Percentiles rank a stretch among this genome's conserved stretches.
Conservation (phyloP, 2,888 invertebrate species). For the Microctonus aethiopoides region DNA sequence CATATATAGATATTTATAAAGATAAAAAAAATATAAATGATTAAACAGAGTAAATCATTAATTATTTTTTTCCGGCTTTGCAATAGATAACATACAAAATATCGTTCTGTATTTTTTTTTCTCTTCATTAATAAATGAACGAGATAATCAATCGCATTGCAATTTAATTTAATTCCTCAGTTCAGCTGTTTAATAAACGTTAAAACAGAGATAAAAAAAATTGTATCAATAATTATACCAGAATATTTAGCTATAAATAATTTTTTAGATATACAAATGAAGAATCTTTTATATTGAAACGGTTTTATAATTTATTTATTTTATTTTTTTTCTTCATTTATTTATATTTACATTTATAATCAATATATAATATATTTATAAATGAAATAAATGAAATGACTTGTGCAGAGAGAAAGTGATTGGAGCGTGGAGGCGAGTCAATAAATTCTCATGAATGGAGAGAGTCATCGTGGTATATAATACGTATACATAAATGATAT, state of each 20-base stretch:
- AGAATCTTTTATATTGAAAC: not conserved
- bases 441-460: conserved; percentile 18
- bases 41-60: conserved; percentile 50
- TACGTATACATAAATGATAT: too few species aligned
- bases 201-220: too few species aligned
- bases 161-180: too few species aligned
- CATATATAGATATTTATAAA: not conserved
- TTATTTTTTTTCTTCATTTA: conserved; percentile 1
- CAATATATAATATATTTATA: too few species aligned
- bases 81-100: conserved; percentile 30
- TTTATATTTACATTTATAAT: not conserved
- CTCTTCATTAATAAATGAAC: too few species aligned
- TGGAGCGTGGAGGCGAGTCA: not conserved
- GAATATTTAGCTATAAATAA: too few species aligned
- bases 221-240: too few species aligned
- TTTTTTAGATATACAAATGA: not conserved
- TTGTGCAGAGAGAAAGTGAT: conserved; percentile 17
- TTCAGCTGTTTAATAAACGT: too few species aligned
- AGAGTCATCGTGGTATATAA: conserved; percentile 30
- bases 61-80: conserved; percentile 50
- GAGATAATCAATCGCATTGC: not conserved
- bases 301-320: not conserved
- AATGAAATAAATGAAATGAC: too few species aligned
- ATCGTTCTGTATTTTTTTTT: conserved; percentile 25
- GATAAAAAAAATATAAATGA: not conserved